These are phyloP conservation scores for Rhamphomyia laevipes DNA, from an alignment of 2,888 invertebrate species.

Conservation along the genomic window DNA sequence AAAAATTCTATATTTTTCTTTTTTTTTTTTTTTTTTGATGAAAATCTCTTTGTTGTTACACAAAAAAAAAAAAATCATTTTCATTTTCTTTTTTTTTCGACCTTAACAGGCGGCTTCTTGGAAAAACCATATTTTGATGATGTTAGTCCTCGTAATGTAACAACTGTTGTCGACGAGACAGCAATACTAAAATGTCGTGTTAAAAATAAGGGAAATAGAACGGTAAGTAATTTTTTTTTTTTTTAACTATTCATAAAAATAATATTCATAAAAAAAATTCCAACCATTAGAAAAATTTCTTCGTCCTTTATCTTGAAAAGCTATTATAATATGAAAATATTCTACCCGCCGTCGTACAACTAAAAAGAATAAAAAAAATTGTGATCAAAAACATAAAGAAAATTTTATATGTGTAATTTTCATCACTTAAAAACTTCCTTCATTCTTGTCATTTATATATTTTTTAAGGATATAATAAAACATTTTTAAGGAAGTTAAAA, in stretches of 20 bases:
- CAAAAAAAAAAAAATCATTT: no score
- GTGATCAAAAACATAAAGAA: no score
- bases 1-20: no score
- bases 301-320: neutral
- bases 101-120: slow-evolving; percentile 12
- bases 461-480: no score
- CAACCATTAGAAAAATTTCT: neutral
- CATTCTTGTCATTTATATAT: no score
- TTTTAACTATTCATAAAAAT: neutral
- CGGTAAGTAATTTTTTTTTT: slow-evolving; percentile 46
- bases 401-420: no score
- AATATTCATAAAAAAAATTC: neutral
- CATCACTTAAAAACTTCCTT: no score
- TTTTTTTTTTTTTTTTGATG: no score
- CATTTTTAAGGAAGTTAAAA: no score
- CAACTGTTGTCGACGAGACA: slow-evolving; percentile 72
- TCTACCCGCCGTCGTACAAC: neutral
- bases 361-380: neutral
- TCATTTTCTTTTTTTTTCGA: no score
- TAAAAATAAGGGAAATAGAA: slow-evolving; percentile 75
- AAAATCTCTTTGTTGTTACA: no score
- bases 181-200: slow-evolving; percentile 70
- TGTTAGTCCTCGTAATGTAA: slow-evolving; percentile 68
- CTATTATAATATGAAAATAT: neutral
- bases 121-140: slow-evolving; percentile 73